These are phyloP conservation scores for chimpanzee (Pan troglodytes) DNA, from an alignment of 2,113 vertebrate genomes.

Conservation along the genomic window DNA sequence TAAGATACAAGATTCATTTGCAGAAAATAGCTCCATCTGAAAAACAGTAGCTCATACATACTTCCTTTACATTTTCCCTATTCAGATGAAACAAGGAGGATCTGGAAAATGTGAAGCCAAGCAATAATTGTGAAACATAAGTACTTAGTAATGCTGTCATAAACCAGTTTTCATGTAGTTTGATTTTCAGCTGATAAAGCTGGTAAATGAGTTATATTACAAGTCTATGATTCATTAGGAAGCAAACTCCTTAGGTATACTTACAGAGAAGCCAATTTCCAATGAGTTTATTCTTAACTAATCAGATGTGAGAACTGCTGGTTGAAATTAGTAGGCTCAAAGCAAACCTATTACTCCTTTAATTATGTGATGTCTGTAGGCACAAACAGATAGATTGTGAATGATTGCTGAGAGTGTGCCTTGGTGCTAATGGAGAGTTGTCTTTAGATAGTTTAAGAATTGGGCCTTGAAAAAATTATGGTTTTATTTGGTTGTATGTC, in stretches of 20 bases:
- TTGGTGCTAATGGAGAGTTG: not conserved
- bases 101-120: constrained; percentile 63
- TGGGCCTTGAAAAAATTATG: not conserved
- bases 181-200: constrained; percentile 58
- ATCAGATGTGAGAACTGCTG: not conserved
- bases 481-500: not conserved
- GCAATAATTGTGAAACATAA: constrained; percentile 61
- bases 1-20: not conserved
- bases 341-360: not conserved
- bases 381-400: not conserved
- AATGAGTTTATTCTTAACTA: not conserved
- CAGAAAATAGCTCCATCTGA: constrained; percentile 51
- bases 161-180: constrained; percentile 59
- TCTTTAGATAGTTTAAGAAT: not conserved
- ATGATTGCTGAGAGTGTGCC: not conserved
- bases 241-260: not conserved
- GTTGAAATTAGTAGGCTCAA: constrained; percentile 34
- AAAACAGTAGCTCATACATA: not conserved
- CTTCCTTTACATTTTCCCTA: constrained; percentile 50
- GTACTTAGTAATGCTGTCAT: constrained; percentile 61
- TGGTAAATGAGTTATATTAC: constrained; percentile 48
- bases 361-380: not conserved
- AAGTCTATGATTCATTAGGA: constrained; percentile 33
- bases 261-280: constrained; percentile 38
- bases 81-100: constrained; percentile 62